Conservation (phyloP, 2,113 vertebrate genomes). For the Neotoma lepida region DNA sequence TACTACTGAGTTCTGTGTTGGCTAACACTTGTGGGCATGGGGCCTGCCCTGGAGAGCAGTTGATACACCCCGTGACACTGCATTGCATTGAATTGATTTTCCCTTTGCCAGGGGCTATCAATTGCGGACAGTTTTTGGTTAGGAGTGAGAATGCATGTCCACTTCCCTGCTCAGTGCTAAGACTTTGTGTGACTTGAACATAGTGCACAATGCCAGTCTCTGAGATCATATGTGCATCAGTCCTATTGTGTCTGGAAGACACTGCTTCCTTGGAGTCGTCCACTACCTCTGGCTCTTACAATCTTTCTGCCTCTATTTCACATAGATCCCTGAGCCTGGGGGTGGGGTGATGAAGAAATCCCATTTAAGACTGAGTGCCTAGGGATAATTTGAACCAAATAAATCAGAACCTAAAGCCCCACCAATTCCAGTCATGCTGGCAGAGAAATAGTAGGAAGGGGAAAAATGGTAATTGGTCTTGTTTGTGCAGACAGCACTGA, state of each 20-base stretch:
- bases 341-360: neutral
- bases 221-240: neutral
- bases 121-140: neutral
- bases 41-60: neutral
- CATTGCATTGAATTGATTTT: neutral
- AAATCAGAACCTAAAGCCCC: neutral
- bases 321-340: neutral
- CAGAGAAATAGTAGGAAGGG: neutral
- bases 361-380: neutral
- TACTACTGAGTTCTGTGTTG: neutral
- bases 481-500: constrained; percentile 3
- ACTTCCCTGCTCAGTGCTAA: neutral
- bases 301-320: neutral
- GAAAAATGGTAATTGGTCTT: neutral
- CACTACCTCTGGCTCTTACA: neutral
- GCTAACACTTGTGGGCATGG: neutral
- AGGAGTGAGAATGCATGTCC: no score
- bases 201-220: neutral
- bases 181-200: neutral
- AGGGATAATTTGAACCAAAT: neutral
- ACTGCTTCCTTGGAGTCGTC: neutral
- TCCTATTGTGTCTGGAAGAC: neutral
- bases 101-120: neutral
- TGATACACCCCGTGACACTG: neutral
- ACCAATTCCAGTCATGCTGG: neutral